Base-by-base conservation (phyloP, 2,797 vertebrate species). In the Characodon lateralis region DNA sequence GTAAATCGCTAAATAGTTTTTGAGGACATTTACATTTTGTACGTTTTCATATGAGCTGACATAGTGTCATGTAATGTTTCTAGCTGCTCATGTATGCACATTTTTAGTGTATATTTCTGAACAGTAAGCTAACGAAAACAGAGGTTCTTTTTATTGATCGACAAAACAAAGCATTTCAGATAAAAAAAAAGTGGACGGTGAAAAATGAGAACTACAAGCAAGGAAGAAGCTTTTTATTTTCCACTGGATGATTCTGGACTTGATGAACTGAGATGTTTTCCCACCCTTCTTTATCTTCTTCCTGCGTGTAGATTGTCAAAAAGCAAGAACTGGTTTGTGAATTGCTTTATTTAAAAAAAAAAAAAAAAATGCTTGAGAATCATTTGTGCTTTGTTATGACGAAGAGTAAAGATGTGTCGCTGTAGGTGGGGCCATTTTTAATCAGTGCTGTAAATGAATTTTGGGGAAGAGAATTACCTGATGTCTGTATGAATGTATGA, bases 11-110 rank as follows among this genome's bases (percentile, higher is more conserved):
- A 93, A 97, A 95, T 96, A 96, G 97, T 97, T 99, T 98, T 97
- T 96, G 96, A 96, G 96, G 95, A 97, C 96, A 97, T 97, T 96
- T 96, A 96, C 97, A 97, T 98, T 98, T 97, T 98, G 96, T 99
- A 97, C 96, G 97, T 98, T 98, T 99, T 98, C 97, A 97, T 98
- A 98, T 95, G 96, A 97, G 97, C 97, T 96, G 96, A 97, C 97
- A 95, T 98, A 95, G 97, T 96, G 97, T 97, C 96, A 96, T 96
- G 97, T 98, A 94, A 97, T 96, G 96, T 97, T 97, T 97, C 96
- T 97, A 97, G 97, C 97, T 97, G 97, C 97, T 97, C 95, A 95
- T 94, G 96, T 97, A 97, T 97, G 97, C 97, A 98, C 97, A 97
- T 97, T 97, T 97, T 96, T 95, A 96, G 97, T 97, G 96, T 97